These are phyloP conservation scores for Phalacrocorax carbo DNA, from an alignment of 2,113 vertebrate species.

Conservation along the genomic window DNA sequence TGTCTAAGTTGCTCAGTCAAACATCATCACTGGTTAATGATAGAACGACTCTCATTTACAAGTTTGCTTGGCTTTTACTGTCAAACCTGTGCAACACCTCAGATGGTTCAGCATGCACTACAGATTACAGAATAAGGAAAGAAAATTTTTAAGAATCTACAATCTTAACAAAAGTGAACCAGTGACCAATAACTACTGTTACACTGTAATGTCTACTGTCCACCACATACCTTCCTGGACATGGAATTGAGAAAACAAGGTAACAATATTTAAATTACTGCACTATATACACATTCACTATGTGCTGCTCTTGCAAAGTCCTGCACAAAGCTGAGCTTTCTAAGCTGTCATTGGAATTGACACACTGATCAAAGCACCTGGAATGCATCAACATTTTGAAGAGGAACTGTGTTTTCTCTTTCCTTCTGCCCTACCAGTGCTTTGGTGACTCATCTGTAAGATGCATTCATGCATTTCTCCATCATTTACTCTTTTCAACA, in stretches of 20 bases:
- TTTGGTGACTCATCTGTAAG: not conserved
- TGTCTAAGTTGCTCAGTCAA: not conserved
- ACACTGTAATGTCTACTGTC: not conserved
- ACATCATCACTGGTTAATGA: not conserved
- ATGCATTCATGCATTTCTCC: not conserved
- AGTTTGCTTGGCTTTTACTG: not conserved
- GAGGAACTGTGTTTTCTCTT: not conserved
- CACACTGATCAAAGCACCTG: not conserved
- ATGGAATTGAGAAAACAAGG: not conserved
- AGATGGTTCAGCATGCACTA: not conserved
- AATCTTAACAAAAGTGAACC: not conserved
- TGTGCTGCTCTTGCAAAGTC: not conserved
- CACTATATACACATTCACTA: not conserved
- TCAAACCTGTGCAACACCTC: not conserved
- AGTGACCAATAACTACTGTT: not conserved
- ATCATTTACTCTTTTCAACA: not conserved
- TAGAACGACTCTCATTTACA: not conserved
- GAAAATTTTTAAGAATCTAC: not conserved
- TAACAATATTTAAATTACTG: not conserved
- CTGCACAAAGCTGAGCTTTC: not conserved
- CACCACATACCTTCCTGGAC: not conserved
- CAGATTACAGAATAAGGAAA: not conserved
- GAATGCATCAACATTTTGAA: not conserved
- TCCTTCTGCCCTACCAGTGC: not conserved
- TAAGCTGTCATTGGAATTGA: not conserved